A percentile compares a stretch with the other conserved stretches of the same genome.
Conservation (phyloP, 2,888 invertebrate genomes). For the Rotaria macrura region DNA sequence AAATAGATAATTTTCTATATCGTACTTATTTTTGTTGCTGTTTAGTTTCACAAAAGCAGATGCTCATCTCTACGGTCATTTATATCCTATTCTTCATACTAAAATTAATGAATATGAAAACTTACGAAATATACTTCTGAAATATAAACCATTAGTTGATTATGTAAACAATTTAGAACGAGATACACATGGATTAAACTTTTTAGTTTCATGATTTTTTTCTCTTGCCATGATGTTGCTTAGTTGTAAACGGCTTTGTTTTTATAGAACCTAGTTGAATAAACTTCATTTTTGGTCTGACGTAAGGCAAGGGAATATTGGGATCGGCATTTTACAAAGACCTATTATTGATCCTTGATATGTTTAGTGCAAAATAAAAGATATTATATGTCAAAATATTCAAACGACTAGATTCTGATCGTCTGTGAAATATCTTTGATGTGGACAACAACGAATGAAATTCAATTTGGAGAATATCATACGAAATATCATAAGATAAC, state of each 20-base stretch:
- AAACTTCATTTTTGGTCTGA: not conserved
- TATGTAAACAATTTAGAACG: not conserved
- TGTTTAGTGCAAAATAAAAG: too few species aligned
- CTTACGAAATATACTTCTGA: not conserved
- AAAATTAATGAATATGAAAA: not conserved
- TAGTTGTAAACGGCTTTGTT: not conserved
- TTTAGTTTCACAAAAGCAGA: not conserved
- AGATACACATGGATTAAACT: not conserved
- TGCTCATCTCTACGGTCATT: slow-evolving; percentile 14
- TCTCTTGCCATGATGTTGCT: not conserved
- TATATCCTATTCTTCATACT: not conserved
- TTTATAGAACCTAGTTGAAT: not conserved
- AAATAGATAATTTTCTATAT: too few species aligned
- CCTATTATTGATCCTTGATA: too few species aligned
- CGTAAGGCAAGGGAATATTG: not conserved
- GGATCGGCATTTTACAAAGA: too few species aligned
- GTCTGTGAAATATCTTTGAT: too few species aligned
- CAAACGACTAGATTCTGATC: too few species aligned
- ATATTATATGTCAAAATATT: too few species aligned
- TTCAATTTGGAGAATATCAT: too few species aligned
- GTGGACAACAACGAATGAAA: too few species aligned
- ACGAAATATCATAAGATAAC: too few species aligned
- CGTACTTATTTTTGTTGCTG: not conserved
- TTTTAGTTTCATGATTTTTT: not conserved
- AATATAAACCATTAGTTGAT: not conserved